phyloP scores from a whole-genome alignment of 2,113 vertebrate species.

The Artemisiospiza belli region DNA sequence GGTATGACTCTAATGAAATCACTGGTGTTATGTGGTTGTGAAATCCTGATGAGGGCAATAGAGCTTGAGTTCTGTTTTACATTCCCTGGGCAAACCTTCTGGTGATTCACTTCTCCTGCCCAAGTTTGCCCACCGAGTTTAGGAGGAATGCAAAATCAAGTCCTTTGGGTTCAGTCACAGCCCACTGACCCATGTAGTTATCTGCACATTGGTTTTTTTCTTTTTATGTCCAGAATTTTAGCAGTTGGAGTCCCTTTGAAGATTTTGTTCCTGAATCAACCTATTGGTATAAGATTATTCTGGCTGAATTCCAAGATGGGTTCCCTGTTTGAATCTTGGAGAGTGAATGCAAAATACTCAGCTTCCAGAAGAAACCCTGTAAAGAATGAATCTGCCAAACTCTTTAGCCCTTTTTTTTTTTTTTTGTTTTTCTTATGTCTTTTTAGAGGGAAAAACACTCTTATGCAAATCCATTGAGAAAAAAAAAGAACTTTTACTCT shows the following conservation, averaged over 20 bases:
- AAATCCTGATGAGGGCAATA: background rate
- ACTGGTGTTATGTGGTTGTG: background rate
- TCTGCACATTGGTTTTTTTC: background rate
- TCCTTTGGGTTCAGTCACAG: constrained; percentile 4
- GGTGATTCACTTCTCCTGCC: background rate
- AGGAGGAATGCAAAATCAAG: background rate
- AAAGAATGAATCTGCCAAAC: background rate
- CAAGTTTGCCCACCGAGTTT: background rate
- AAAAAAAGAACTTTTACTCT: background rate
- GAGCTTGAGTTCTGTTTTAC: background rate
- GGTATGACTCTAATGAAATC: background rate
- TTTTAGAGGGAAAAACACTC: background rate
- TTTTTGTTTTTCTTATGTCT: background rate
- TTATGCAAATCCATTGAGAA: background rate
- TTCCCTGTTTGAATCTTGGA: background rate
- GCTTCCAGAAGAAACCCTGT: background rate
- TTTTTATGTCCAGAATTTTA: constrained; percentile 33
- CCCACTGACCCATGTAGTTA: background rate
- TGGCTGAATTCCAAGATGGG: background rate
- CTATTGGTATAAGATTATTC: constrained; percentile 17
- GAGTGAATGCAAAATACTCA: constrained; percentile 18
- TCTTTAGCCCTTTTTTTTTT: background rate
- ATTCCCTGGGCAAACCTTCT: background rate
- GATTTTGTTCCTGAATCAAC: constrained; percentile 16
- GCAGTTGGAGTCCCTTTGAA: constrained; percentile 13